Base-by-base conservation (phyloP, 1,140 invertebrate genomes). In the Tetramorium alpestre region DNA sequence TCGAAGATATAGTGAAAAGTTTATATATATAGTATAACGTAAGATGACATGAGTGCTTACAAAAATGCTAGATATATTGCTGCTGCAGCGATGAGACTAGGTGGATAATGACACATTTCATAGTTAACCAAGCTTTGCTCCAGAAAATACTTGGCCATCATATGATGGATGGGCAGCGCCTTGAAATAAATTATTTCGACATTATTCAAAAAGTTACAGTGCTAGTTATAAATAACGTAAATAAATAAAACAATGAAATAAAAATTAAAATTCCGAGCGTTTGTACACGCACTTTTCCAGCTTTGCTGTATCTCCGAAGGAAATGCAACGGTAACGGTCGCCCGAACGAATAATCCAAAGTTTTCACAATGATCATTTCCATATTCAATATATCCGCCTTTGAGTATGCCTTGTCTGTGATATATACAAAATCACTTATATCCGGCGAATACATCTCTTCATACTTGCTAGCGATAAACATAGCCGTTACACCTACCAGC, bases 401-500 rank as follows among this genome's bases (percentile, higher is more conserved):
- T 0, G 96, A 96, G 93, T 98, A 99, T 0, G 98, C 97, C 94
- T 98, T 97, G 94, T 99, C 99, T 22, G 98, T 98, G 60, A 99
- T 98, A 92, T 98, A 99, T 8, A 98, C 97, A 96, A 99, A 99
- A 94, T 99, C 99, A 2, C 95, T 95, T 44, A 99, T 96, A 77
- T 98, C 98, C 3, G 99, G 98, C 6, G 97, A 96, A 91, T 98
- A 98, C 93, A 99, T 98, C 96, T 99, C 99, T 95, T 99, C 99
- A 93, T 99, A 99, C 94, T 99, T 99, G 89, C 97, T 97, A 13
- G 99, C 98, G 84, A 99, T 97, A 89, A 99, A 97, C 96, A 99
- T 97, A 0, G 98, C 97, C 3, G 98, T 97, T 0, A 99, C 97
- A 0, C 99, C 99, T 56, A 99, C 98, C 62, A 99, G 95, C 94